Evolutionary conservation across 1,140 invertebrate species (phyloP).

Genomic region (Drosophila pseudoobscura): DNA sequence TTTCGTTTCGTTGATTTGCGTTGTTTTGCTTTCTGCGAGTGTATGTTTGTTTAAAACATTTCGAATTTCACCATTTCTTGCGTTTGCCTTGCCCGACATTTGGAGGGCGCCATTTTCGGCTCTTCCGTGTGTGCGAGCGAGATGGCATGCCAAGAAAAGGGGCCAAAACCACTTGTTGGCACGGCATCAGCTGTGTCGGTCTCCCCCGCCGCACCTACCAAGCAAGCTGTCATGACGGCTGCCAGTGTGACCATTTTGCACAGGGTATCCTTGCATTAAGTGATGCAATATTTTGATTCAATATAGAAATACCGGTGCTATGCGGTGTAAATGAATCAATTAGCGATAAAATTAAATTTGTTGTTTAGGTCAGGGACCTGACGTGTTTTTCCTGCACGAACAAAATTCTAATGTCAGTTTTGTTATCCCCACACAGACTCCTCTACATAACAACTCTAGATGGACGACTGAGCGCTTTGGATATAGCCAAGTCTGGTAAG

Average conservation of each 20-base stretch:
- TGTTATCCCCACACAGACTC: conserved; percentile 84
- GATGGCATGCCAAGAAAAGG: conserved; percentile 13
- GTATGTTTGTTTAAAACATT: conserved; percentile 24
- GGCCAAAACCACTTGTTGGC: conserved; percentile 45
- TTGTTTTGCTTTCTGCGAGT: conserved; percentile 20
- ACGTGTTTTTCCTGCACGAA: no score
- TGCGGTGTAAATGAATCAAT: neutral
- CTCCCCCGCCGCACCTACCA: neutral
- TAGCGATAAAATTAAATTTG: conserved; percentile 8
- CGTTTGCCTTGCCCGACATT: conserved; percentile 29
- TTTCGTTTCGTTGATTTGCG: conserved; percentile 14
- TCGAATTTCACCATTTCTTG: conserved; percentile 72
- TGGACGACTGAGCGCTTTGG: conserved; percentile 91
- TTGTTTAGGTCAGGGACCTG: conserved; percentile 12
- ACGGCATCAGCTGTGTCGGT: conserved; percentile 22
- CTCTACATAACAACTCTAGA: conserved; percentile 94
- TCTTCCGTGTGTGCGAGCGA: neutral
- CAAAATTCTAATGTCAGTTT: neutral
- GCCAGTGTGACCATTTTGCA: conserved; percentile 26
- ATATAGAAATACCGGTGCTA: neutral
- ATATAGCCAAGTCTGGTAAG: conserved; percentile 87
- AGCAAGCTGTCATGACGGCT: neutral
- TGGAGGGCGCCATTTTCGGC: conserved; percentile 31
- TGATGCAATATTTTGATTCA: conserved; percentile 1
- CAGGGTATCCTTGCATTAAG: conserved; percentile 14